A percentile compares a stretch with the other conserved stretches of the same genome.
These are phyloP conservation scores for Morone chrysops DNA, from an alignment of 2,113 vertebrate genomes.

Conservation along the genomic window DNA sequence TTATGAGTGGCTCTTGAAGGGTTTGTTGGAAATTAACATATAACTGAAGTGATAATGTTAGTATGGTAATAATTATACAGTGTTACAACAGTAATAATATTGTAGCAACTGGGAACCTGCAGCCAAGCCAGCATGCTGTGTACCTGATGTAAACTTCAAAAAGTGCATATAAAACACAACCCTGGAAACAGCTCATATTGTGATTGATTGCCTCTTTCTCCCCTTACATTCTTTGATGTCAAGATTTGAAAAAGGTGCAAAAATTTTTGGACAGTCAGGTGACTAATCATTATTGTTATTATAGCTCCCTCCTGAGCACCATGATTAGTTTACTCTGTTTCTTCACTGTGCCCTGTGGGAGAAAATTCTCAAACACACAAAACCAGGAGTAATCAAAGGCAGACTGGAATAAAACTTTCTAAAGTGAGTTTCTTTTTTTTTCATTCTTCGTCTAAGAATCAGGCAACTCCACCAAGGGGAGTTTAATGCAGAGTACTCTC, in stretches of 20 bases:
- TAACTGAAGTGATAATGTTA: not conserved
- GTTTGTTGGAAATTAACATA: not conserved
- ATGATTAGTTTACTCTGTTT: constrained; percentile 61
- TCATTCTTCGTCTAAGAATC: constrained; percentile 52
- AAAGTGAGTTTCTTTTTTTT: constrained; percentile 48
- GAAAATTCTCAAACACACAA: constrained; percentile 50
- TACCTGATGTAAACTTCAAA: constrained; percentile 24
- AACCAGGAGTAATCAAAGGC: constrained; percentile 66
- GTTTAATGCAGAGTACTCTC: constrained; percentile 65
- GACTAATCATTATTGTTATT: constrained; percentile 25
- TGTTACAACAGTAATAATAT: not conserved
- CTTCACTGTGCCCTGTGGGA: constrained; percentile 38
- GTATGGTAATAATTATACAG: not conserved
- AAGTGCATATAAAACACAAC: constrained; percentile 12
- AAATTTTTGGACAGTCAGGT: constrained; percentile 32
- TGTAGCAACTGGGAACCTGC: constrained; percentile 1
- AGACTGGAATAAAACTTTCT: constrained; percentile 62
- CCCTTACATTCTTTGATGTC: constrained; percentile 43
- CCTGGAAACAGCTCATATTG: constrained; percentile 23
- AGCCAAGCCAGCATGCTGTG: constrained; percentile 2
- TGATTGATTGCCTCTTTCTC: constrained; percentile 6
- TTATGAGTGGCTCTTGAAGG: not conserved
- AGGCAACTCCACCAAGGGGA: constrained; percentile 58
- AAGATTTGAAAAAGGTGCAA: constrained; percentile 25
- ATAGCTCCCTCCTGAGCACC: constrained; percentile 42